Evolutionary conservation across 2,888 invertebrate genomes (phyloP).

Genomic region (Cephus runcator): DNA sequence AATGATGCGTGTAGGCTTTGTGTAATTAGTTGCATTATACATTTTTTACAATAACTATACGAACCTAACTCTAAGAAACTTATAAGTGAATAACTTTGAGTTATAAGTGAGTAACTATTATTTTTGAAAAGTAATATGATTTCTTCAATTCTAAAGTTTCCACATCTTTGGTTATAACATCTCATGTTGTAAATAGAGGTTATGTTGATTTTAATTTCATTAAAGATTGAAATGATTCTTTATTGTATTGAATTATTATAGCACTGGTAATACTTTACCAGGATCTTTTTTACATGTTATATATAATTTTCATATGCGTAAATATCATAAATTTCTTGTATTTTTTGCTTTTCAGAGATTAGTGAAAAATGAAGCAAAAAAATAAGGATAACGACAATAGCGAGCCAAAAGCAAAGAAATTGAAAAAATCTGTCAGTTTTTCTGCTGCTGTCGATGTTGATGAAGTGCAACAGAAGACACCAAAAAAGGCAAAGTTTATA

Average conservation of each 20-base stretch:
- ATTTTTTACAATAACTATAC: background rate
- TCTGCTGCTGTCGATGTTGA: background rate
- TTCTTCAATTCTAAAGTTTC: background rate
- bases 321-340: background rate
- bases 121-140: background rate
- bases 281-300: background rate
- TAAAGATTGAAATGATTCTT: background rate
- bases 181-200: background rate
- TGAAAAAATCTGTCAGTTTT: background rate
- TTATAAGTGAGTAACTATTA: background rate
- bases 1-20: background rate
- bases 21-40: background rate
- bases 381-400: background rate
- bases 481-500: background rate
- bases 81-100: background rate
- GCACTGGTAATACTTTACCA: background rate
- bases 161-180: background rate
- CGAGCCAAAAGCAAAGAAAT: slow-evolving; percentile 18
- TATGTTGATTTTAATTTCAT: background rate
- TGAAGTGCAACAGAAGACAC: background rate
- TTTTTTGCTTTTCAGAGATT: background rate
- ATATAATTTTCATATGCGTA: background rate
- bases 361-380: slow-evolving; percentile 7
- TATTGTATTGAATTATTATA: background rate
- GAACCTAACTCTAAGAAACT: background rate